A percentile compares a stretch with the other conserved stretches of the same genome.
Conservation (phyloP, 2,113 vertebrate species). For the Sterna hirundo region DNA sequence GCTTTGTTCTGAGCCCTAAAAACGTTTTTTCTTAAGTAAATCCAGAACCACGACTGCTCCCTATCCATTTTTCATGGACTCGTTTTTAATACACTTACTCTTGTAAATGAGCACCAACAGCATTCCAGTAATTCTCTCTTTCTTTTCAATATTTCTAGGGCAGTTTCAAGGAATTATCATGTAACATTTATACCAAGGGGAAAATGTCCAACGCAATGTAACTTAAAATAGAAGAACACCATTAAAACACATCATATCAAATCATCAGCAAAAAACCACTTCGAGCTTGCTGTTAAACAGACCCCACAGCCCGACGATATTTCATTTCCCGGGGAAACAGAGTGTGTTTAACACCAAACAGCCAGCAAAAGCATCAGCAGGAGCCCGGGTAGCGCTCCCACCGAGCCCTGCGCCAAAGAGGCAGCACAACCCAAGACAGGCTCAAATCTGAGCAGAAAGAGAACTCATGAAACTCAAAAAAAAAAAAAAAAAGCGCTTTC, state of each 20-base stretch:
- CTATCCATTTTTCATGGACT: background rate
- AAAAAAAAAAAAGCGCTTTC: too few relatives aligned
- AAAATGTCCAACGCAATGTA: background rate
- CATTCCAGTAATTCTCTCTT: background rate
- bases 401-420: background rate
- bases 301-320: background rate
- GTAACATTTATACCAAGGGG: background rate
- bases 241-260: background rate
- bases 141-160: background rate
- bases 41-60: background rate
- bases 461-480: background rate
- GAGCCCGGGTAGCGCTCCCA: background rate
- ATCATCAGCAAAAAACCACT: background rate
- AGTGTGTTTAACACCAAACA: background rate
- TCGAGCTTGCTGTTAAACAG: background rate
- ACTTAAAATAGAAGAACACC: background rate
- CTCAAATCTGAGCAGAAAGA: background rate
- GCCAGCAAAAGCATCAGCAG: background rate
- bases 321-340: background rate
- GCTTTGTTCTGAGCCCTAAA: background rate
- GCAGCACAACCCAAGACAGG: background rate
- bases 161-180: background rate
- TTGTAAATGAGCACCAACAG: background rate
- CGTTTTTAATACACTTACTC: background rate
- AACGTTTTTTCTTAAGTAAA: background rate